Percentiles rank a stretch among this genome's conserved stretches.
Evolutionary conservation across 2,797 vertebrate species (phyloP).

Genomic region (Apodemus agrarius): DNA sequence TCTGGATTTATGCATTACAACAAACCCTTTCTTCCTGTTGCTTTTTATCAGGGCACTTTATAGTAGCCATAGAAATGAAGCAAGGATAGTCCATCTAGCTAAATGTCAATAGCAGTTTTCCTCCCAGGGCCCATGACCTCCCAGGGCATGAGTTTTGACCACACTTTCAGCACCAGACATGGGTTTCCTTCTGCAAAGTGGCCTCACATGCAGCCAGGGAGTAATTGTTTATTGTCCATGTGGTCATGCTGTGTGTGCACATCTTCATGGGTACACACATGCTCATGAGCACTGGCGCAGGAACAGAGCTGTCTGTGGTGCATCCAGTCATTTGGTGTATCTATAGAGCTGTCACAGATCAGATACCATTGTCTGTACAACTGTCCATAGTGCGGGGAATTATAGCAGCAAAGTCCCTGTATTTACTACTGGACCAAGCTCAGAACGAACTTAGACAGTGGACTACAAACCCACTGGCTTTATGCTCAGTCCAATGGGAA

Average conservation of each 20-base stretch:
- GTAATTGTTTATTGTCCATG: background rate
- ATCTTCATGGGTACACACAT: rapidly evolving
- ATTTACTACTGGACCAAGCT: background rate
- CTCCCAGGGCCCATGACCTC: background rate
- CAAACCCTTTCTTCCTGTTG: background rate
- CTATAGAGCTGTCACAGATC: background rate
- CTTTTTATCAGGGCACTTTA: background rate
- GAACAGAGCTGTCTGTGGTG: background rate
- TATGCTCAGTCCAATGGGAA: background rate
- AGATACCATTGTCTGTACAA: rapidly evolving
- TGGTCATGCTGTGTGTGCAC: background rate
- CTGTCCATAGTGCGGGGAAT: no score
- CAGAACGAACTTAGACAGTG: background rate
- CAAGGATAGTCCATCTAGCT: background rate
- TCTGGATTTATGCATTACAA: background rate
- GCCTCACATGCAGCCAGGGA: background rate
- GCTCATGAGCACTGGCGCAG: no score
- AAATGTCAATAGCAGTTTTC: background rate
- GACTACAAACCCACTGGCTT: background rate
- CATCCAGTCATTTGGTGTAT: background rate
- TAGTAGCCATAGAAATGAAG: background rate
- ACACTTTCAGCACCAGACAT: background rate
- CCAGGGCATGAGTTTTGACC: no score
- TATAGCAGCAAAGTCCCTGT: no score
- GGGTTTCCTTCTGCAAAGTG: background rate